Evolutionary conservation across 2,113 vertebrate genomes (phyloP).

Genomic region (Poeciliopsis retropinna): DNA sequence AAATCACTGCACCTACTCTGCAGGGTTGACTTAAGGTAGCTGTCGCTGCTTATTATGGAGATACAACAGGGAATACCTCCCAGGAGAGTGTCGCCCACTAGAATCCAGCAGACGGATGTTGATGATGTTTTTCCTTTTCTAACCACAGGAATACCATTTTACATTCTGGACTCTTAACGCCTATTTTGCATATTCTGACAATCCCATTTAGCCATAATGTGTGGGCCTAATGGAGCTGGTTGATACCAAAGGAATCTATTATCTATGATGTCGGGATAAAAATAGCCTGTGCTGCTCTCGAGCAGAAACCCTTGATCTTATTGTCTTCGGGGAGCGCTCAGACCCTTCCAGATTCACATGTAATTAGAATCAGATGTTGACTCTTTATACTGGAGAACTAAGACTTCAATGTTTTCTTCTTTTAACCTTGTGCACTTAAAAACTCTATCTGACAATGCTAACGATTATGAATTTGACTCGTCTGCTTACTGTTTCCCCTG

Average conservation of each 20-base stretch:
- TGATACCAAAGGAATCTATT: neutral
- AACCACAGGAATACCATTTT: conserved; percentile 10
- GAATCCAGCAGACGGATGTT: conserved; percentile 42
- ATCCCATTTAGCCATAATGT: conserved; percentile 12
- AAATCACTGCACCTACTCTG: conserved; percentile 29
- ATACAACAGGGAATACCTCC: conserved; percentile 46
- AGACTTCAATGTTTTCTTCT: neutral
- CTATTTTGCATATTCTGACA: neutral
- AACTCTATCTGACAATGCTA: neutral
- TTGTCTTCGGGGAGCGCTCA: neutral
- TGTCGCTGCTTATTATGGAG: conserved; percentile 58
- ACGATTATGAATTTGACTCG: neutral
- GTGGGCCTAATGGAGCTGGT: conserved; percentile 14
- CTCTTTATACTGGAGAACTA: neutral
- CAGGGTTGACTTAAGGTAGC: conserved; percentile 56
- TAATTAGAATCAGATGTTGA: conserved; percentile 17
- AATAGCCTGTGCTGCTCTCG: neutral
- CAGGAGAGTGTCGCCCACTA: conserved; percentile 47
- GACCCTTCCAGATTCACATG: conserved; percentile 2
- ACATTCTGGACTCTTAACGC: conserved; percentile 6
- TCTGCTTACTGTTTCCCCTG: neutral
- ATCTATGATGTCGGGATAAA: neutral
- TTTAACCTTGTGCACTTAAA: neutral
- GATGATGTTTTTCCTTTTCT: conserved; percentile 48
- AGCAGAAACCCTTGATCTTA: conserved; percentile 13